A percentile compares a stretch with the other conserved stretches of the same genome.
phyloP scores from a whole-genome alignment of 2,888 invertebrate genomes.

The Cyaniris semiargus region DNA sequence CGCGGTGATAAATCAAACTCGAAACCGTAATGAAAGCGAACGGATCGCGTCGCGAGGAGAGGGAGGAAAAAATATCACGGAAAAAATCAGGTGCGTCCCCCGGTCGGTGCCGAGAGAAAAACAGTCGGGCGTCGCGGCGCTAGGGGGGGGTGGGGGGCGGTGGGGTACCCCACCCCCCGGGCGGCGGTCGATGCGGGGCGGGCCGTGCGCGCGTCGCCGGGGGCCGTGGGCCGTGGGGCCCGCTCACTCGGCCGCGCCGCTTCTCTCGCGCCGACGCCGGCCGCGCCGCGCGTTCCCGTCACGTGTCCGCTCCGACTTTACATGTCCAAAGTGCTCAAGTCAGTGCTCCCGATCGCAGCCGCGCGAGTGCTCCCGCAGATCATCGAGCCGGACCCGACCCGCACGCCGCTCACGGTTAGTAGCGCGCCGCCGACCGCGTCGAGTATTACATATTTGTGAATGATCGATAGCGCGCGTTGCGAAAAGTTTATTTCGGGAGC shows the following conservation, averaged over 20 bases:
- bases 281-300: constrained; percentile 67
- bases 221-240: constrained; percentile 60
- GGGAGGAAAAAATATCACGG: constrained; percentile 81
- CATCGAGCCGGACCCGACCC: constrained; percentile 72
- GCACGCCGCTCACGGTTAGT: constrained; percentile 77
- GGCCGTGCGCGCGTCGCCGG: constrained; percentile 66
- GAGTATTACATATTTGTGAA: constrained; percentile 43
- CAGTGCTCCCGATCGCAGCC: constrained; percentile 76
- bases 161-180: constrained; percentile 44
- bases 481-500: constrained; percentile 73
- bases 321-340: constrained; percentile 77
- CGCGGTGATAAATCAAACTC: constrained; percentile 81
- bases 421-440: constrained; percentile 49
- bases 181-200: constrained; percentile 70
- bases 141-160: constrained; percentile 51
- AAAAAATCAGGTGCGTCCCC: constrained; percentile 81
- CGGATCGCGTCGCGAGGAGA: constrained; percentile 80
- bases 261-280: constrained; percentile 72
- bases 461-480: constrained; percentile 60
- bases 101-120: constrained; percentile 76
- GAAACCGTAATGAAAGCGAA: constrained; percentile 81
- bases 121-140: constrained; percentile 67
- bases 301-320: constrained; percentile 67
- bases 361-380: constrained; percentile 75
- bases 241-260: constrained; percentile 71